Base-by-base conservation (phyloP, 2,797 vertebrate species). In the Orestias chungarensis region DNA sequence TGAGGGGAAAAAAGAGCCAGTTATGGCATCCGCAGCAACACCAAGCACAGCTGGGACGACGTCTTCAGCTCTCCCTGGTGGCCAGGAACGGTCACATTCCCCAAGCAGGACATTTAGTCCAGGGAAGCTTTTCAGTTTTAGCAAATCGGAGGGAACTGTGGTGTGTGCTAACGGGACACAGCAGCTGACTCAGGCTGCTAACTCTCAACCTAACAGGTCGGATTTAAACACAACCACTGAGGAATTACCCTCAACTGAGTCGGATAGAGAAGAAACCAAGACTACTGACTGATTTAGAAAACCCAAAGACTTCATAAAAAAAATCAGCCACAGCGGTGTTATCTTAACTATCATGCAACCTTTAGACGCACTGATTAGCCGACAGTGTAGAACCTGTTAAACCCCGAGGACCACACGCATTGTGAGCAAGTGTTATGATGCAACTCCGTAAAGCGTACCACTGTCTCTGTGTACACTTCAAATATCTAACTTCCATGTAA, bases 31-130 rank as follows among this genome's bases (percentile, higher is more conserved):
- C 0, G 91, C 85, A 11, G 79, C 62, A 0, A 40, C 59, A 0
- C 55, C 76, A 0, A 82, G 81, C 23, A 81, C 87, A 0, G 85
- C 79, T 0, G 82, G 40, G 29, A 72, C 74, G 29, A 72, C 74
- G 18, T 80, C 89, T 0, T 38, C 88, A 0, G 75, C 38, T 4
- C 43, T 82, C 1, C 59, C 88, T 6, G 12, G 84, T 64, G 83
- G 78, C 73, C 93, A 94, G 0, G 97, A 97, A 84, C 96, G 94
- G 85, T 94, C 95, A 50, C 97, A 96, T 84, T 98, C 97, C 0
- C 97, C 97, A n/a, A 96, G 95, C 88, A 96, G 96, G 87, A 94
- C 96, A 64, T 96, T 97, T 92, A 96, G 96, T 31, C 95, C 96
- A 0, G 89, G 95, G 79, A 98, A 96, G 87, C 94, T 96, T 54